A percentile compares a stretch with the other conserved stretches of the same genome.
Conservation (phyloP, 2,888 invertebrate genomes). For the Nemoura dubitans region DNA sequence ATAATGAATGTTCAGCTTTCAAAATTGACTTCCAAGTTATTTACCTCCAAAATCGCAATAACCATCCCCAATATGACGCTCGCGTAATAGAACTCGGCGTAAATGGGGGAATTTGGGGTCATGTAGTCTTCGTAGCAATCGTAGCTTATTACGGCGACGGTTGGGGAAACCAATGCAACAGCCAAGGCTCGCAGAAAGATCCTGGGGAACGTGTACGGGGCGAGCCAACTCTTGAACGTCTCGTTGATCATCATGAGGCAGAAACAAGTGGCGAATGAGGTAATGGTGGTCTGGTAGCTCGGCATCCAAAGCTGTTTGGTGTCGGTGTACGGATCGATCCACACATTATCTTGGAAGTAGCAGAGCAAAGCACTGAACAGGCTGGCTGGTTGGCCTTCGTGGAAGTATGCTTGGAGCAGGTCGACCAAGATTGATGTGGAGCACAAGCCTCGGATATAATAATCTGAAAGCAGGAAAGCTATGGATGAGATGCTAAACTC, state of each 20-base stretch:
- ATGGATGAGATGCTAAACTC: too few relatives aligned
- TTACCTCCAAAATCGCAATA: neutral
- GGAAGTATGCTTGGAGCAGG: neutral
- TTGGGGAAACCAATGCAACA: neutral
- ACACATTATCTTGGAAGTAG: neutral
- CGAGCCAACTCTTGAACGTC: neutral
- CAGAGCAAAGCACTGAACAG: neutral
- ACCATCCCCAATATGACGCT: neutral
- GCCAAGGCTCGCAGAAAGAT: neutral
- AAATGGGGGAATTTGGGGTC: neutral
- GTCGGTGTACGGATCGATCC: neutral
- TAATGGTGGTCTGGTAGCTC: conserved; percentile 10
- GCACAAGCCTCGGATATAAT: neutral
- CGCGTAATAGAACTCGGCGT: neutral
- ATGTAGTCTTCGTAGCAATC: neutral
- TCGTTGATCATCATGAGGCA: neutral
- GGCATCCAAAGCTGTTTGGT: neutral
- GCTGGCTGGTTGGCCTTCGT: neutral
- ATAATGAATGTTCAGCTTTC: neutral
- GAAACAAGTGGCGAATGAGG: neutral
- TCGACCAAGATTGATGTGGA: neutral
- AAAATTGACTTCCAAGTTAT: neutral
- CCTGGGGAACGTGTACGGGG: neutral
- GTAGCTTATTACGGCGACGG: neutral
- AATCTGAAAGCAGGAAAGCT: neutral